Evolutionary conservation across 2,113 vertebrate genomes (phyloP).

Genomic region (Dryoscopus gambensis): DNA sequence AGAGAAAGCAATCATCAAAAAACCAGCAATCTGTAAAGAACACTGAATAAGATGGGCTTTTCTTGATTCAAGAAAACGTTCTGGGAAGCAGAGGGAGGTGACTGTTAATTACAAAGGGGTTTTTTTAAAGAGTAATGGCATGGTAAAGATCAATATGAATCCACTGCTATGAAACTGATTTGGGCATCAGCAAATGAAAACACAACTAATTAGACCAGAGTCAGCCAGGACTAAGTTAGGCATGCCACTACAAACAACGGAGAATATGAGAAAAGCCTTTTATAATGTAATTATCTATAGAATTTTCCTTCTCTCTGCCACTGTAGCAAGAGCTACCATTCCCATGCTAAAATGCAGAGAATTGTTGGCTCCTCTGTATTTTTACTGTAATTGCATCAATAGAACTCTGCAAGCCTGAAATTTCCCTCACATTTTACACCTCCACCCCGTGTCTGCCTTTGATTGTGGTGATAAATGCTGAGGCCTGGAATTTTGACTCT

Average conservation of each 20-base stretch:
- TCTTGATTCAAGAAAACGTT: neutral
- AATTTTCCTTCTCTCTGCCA: neutral
- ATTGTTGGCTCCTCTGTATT: neutral
- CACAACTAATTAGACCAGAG: neutral
- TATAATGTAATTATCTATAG: neutral
- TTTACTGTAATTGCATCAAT: neutral
- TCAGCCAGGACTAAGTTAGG: neutral
- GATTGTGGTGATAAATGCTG: neutral
- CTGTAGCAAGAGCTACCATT: neutral
- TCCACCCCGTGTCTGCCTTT: neutral
- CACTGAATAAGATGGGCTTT: neutral
- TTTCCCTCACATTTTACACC: neutral
- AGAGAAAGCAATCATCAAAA: neutral
- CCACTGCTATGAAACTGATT: neutral
- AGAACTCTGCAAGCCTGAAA: neutral
- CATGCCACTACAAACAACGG: neutral
- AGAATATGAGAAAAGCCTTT: neutral
- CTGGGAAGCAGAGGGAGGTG: neutral
- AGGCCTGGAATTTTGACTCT: neutral
- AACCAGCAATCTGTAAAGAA: neutral
- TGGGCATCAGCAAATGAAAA: neutral
- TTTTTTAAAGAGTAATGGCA: neutral
- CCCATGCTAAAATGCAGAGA: neutral
- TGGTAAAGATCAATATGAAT: neutral
- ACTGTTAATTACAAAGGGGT: neutral